Base-by-base conservation (phyloP, 2,113 vertebrate species). In the Ictalurus furcatus region DNA sequence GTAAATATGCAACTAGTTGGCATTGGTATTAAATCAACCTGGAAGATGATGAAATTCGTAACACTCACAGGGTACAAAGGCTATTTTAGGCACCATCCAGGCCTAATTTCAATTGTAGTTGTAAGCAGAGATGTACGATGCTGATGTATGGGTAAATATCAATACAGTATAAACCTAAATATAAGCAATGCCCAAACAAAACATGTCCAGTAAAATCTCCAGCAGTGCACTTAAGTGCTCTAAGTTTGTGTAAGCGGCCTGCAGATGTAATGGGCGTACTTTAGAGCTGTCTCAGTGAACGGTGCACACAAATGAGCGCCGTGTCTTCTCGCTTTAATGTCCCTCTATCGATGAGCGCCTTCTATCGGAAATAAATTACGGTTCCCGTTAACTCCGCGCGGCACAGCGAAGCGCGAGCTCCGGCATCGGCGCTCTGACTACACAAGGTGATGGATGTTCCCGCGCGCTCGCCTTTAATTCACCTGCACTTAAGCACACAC, bases 331-430 rank as follows among this genome's bases (percentile, higher is more conserved):
- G 87, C 91, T 90, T 91, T 92, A 92, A 91, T 92, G 91, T 92
- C 90, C 88, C 85, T 85, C 86, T 88, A 92, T 93, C 85, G 93
- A 93, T 88, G 90, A 90, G 85, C 85, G 78, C 90, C 88, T 87
- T 90, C 88, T 93, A 91, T 93, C 79, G 90, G 87, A 92, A 91
- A 93, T 90, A 85, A 92, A 93, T 92, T 85, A 88, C 84, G 44
- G 28, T 85, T 40, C 85, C 89, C 71, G 92, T 90, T 89, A 91
- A 78, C 23, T 84, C 56, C 28, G 86, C 56, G 78, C 85, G 65
- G 87, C 88, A 69, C 90, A 48, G 74, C 73, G 89, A 84, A 34
- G 73, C 88, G 63, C 76, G 76, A 87, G 87, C 90, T 84, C 58
- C 37, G n/a, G 87, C 90, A 91, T 88, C 87, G 84, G 91, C 91